Percentiles rank a stretch among this genome's conserved stretches.
phyloP scores from a whole-genome alignment of 2,113 vertebrate species.

The Parotia lawesii region DNA sequence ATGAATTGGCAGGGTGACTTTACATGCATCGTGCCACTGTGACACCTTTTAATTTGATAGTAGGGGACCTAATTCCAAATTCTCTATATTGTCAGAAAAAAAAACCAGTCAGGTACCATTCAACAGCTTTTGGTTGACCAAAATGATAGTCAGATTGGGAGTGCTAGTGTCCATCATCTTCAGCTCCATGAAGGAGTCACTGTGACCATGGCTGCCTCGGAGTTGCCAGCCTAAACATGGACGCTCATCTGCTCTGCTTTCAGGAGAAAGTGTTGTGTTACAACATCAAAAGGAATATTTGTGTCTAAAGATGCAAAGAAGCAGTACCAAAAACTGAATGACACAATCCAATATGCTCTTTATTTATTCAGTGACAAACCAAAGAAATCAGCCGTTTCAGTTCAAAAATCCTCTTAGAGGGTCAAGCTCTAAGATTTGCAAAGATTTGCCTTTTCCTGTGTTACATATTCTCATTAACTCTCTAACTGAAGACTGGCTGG shows the following conservation, averaged over 20 bases:
- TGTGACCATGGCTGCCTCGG: not conserved
- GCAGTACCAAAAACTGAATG: not conserved
- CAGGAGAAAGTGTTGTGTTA: not conserved
- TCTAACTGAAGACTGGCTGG: not conserved
- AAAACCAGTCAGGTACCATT: not conserved
- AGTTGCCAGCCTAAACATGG: not conserved
- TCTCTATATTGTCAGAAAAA: not conserved
- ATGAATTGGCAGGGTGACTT: not conserved
- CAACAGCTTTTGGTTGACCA: not conserved
- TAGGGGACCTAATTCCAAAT: not conserved
- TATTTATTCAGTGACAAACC: not conserved
- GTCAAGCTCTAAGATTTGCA: not conserved
- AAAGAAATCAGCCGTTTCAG: not conserved
- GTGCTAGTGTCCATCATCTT: not conserved
- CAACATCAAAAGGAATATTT: not conserved
- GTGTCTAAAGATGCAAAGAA: not conserved
- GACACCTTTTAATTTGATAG: not conserved
- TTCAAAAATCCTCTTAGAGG: not conserved
- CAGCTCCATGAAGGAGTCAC: not conserved
- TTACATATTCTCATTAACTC: not conserved
- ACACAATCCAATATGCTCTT: not conserved
- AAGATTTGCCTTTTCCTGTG: not conserved
- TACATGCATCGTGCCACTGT: accelerated
- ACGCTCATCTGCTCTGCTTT: not conserved
- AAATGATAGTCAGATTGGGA: not conserved